Percentiles rank a stretch among this genome's conserved stretches.
Conservation (phyloP, 2,888 invertebrate genomes). For the Tenthredo distinguenda region DNA sequence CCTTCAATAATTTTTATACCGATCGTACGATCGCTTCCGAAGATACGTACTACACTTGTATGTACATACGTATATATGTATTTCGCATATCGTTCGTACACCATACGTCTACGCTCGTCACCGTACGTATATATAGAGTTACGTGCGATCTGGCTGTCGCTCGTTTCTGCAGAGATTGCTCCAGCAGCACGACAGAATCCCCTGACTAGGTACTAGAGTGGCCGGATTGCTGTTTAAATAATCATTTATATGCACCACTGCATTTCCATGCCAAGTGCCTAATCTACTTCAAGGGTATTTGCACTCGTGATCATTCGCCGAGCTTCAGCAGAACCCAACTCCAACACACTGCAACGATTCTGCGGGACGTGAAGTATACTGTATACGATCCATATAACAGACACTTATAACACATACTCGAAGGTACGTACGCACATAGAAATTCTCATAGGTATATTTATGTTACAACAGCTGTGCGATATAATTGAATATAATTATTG, state of each 20-base stretch:
- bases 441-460: too few relatives aligned
- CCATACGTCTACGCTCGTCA: too few relatives aligned
- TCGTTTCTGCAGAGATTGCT: background rate
- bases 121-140: too few relatives aligned
- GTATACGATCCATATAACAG: too few relatives aligned
- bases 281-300: conserved; percentile 49
- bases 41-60: too few relatives aligned
- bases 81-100: too few relatives aligned
- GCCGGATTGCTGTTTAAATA: conserved; percentile 49
- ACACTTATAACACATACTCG: too few relatives aligned
- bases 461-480: too few relatives aligned
- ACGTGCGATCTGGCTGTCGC: too few relatives aligned
- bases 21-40: too few relatives aligned
- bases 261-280: conserved; percentile 51
- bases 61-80: too few relatives aligned
- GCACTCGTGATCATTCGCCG: conserved; percentile 41
- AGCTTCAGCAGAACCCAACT: background rate
- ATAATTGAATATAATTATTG: background rate
- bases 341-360: background rate
- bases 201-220: conserved; percentile 21
- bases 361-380: background rate
- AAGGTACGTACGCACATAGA: too few relatives aligned
- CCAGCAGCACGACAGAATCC: conserved; percentile 14
- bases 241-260: conserved; percentile 50
- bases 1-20: background rate